phyloP scores from a whole-genome alignment of 1,140 invertebrate genomes.

The Venturia canescens region DNA sequence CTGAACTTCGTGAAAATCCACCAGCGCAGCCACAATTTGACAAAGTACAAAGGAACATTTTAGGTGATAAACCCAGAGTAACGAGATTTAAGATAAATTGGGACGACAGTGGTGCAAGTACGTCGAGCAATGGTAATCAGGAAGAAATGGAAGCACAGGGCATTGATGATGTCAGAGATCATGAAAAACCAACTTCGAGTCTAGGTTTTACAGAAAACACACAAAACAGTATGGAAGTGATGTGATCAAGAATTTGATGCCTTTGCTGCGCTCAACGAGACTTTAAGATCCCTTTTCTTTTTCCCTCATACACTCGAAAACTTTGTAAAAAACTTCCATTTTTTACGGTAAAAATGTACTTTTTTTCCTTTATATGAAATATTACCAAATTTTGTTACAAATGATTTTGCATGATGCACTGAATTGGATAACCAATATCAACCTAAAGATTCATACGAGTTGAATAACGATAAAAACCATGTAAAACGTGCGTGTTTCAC shows the following conservation, averaged over 20 bases:
- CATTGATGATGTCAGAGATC: constrained; percentile 68
- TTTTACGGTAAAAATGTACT: background rate
- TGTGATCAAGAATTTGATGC: constrained; percentile 64
- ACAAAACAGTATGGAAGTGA: constrained; percentile 76
- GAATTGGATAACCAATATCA: background rate
- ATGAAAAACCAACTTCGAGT: constrained; percentile 69
- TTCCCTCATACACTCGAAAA: background rate
- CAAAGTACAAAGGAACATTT: constrained; percentile 95
- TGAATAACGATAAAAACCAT: background rate
- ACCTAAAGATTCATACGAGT: background rate
- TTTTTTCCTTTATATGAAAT: background rate
- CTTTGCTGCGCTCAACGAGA: constrained; percentile 12
- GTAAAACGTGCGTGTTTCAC: background rate
- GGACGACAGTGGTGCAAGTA: constrained; percentile 84
- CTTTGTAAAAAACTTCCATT: background rate
- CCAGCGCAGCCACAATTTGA: constrained; percentile 94
- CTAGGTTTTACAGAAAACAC: constrained; percentile 73
- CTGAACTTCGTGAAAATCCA: constrained; percentile 95
- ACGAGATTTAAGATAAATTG: constrained; percentile 99
- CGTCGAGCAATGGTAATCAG: constrained; percentile 63
- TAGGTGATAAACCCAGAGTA: constrained; percentile 95
- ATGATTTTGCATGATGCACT: background rate
- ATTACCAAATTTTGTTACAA: background rate
- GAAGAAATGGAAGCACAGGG: constrained; percentile 69
- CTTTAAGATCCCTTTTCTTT: background rate